Evolutionary conservation across 2,113 vertebrate genomes (phyloP).

Genomic region (Columbina picui): DNA sequence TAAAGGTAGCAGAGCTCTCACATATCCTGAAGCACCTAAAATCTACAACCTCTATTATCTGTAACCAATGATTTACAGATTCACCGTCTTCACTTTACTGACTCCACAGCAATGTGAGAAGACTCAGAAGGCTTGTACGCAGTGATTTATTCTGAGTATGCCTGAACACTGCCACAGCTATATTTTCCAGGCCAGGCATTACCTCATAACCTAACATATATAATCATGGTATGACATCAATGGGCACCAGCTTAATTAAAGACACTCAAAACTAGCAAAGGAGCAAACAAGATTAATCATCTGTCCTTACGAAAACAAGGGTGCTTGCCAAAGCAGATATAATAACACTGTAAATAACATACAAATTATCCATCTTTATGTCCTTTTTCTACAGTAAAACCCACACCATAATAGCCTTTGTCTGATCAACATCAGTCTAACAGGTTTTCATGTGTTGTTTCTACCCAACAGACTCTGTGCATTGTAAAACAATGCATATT

Average conservation of each 20-base stretch:
- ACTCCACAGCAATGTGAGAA: not conserved
- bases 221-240: not conserved
- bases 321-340: not conserved
- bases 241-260: slow-evolving; percentile 3
- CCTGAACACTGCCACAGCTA: rapidly evolving
- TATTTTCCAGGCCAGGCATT: not conserved
- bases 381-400: not conserved
- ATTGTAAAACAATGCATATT: not conserved
- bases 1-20: not conserved
- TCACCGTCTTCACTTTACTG: not conserved
- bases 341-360: not conserved
- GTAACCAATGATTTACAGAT: not conserved
- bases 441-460: not conserved
- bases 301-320: not conserved
- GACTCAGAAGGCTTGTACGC: not conserved
- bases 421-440: not conserved
- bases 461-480: not conserved
- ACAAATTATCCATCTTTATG: not conserved
- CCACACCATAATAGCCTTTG: not conserved
- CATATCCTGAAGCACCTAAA: not conserved
- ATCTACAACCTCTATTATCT: not conserved
- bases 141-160: not conserved
- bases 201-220: not conserved
- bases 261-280: not conserved
- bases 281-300: not conserved